Conservation (phyloP, 2,797 vertebrate genomes). For the Sciurus carolinensis region DNA sequence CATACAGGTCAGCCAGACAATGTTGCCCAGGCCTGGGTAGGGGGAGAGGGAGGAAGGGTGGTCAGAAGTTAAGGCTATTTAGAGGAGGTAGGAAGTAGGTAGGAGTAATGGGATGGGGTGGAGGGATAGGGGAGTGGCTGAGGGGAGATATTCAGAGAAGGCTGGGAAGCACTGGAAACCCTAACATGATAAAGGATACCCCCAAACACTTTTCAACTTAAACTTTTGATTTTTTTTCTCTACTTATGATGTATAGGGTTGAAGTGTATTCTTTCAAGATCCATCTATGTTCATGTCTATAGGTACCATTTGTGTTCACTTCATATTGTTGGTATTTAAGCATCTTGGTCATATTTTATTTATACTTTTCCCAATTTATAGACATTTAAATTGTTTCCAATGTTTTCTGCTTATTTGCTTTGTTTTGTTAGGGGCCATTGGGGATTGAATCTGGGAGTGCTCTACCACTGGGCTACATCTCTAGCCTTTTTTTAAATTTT, state of each 20-base stretch:
- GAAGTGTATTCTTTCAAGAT: not conserved
- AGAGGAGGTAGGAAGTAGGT: not conserved
- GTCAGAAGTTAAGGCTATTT: not conserved
- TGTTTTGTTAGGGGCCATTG: too few species aligned
- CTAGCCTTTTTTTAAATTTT: too few species aligned
- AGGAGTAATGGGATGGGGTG: not conserved
- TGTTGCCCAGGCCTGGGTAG: not conserved
- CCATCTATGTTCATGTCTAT: not conserved
- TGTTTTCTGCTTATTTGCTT: too few species aligned
- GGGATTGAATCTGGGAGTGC: too few species aligned
- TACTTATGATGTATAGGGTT: not conserved
- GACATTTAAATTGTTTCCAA: not conserved
- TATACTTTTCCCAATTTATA: not conserved
- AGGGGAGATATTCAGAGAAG: not conserved
- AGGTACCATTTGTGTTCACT: not conserved
- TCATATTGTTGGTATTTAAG: not conserved
- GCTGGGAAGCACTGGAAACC: not conserved
- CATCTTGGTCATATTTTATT: constrained; percentile 18
- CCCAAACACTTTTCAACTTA: not conserved
- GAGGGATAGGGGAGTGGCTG: accelerated
- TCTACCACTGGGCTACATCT: too few species aligned
- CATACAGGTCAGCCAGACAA: not conserved
- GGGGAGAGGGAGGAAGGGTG: not conserved
- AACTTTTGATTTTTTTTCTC: not conserved
- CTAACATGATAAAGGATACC: not conserved